Conservation (phyloP, 2,888 invertebrate genomes). For the Dermolepida albohirtum region DNA sequence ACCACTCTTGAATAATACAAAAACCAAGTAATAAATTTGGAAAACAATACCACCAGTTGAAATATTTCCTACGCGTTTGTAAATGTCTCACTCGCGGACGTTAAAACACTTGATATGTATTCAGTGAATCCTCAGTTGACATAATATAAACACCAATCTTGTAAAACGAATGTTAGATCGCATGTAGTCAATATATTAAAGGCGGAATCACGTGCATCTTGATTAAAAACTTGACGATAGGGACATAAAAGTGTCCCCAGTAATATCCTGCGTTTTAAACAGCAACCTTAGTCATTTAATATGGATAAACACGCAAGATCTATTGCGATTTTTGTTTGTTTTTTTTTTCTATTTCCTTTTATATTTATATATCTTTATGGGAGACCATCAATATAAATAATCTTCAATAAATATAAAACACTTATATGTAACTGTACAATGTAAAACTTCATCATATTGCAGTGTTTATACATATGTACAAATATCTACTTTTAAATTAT, state of each 20-base stretch:
- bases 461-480: no score
- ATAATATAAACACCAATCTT: constrained; percentile 44
- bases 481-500: no score
- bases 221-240: constrained; percentile 49
- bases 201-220: constrained; percentile 49
- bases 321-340: neutral
- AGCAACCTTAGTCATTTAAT: constrained; percentile 8
- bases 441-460: no score
- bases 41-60: constrained; percentile 26
- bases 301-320: constrained; percentile 14
- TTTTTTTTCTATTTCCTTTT: neutral
- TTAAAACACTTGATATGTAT: constrained; percentile 26
- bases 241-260: constrained; percentile 47
- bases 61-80: constrained; percentile 26
- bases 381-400: no score
- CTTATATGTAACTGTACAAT: no score
- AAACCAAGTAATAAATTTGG: constrained; percentile 22
- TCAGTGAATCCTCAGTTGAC: constrained; percentile 29
- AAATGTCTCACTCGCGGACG: constrained; percentile 9
- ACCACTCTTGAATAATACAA: neutral
- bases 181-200: constrained; percentile 45
- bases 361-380: constrained; percentile 9
- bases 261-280: constrained; percentile 35
- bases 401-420: no score
- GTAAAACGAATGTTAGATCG: constrained; percentile 42